These are phyloP conservation scores for Cryptotermes secundus DNA, from an alignment of 1,140 invertebrate species.

Conservation along the genomic window DNA sequence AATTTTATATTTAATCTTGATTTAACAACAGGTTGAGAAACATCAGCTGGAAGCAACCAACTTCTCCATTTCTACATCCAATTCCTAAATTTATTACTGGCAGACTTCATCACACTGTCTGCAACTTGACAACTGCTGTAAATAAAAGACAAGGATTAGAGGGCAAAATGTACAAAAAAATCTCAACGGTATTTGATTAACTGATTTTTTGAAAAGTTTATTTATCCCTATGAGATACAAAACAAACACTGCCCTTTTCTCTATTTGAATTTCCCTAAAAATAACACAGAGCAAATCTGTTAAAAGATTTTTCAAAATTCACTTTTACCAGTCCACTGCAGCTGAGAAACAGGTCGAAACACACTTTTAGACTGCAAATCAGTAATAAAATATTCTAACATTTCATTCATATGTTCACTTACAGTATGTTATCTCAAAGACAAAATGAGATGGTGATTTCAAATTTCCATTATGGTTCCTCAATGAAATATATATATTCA, in stretches of 20 bases:
- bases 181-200: background rate
- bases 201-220: conserved; percentile 52
- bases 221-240: conserved; percentile 55
- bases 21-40: too few species aligned
- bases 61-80: too few species aligned
- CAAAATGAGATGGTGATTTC: conserved; percentile 23
- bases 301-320: conserved; percentile 43
- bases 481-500: conserved; percentile 24
- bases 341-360: conserved; percentile 47
- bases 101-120: too few species aligned
- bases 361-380: conserved; percentile 54
- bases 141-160: background rate
- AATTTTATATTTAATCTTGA: too few species aligned
- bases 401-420: conserved; percentile 51
- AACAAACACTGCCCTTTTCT: conserved; percentile 51
- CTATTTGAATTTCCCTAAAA: conserved; percentile 50
- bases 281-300: conserved; percentile 51
- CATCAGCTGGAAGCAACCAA: too few species aligned
- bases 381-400: conserved; percentile 55
- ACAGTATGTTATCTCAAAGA: conserved; percentile 39
- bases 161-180: background rate
- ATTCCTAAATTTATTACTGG: too few species aligned
- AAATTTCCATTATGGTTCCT: conserved; percentile 28
- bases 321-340: background rate
- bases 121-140: background rate